Evolutionary conservation across 1,140 invertebrate species (phyloP).

Genomic region (Drosophila nebulosa): DNA sequence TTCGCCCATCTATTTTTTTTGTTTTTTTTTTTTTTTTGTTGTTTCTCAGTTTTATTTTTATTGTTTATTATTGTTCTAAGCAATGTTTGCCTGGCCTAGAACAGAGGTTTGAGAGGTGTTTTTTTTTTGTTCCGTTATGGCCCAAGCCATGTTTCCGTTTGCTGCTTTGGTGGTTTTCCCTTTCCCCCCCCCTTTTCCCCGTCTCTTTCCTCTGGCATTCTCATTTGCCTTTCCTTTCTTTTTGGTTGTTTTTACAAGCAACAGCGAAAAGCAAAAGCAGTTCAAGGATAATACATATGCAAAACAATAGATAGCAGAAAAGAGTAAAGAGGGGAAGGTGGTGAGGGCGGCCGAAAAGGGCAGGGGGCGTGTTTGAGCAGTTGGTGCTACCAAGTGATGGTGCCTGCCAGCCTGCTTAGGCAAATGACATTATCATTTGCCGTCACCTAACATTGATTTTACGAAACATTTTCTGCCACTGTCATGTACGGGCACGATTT

Average conservation of each 20-base stretch:
- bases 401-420: constrained; percentile 34
- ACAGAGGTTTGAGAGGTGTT: constrained; percentile 20
- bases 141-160: constrained; percentile 52
- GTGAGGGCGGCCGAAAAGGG: neutral
- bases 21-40: constrained; percentile 25
- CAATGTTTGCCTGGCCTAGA: constrained; percentile 48
- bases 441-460: constrained; percentile 47
- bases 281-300: constrained; percentile 69
- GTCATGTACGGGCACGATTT: constrained; percentile 52
- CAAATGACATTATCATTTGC: constrained; percentile 72
- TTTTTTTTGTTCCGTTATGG: constrained; percentile 8
- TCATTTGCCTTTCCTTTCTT: constrained; percentile 21
- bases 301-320: constrained; percentile 54
- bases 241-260: constrained; percentile 19
- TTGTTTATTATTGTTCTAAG: constrained; percentile 79
- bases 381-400: constrained; percentile 14
- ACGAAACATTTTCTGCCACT: constrained; percentile 31
- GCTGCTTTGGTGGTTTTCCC: constrained; percentile 71
- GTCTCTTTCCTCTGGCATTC: constrained; percentile 13
- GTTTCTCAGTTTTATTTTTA: constrained; percentile 26
- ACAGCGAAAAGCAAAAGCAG: constrained; percentile 51
- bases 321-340: neutral
- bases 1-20: constrained; percentile 21
- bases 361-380: neutral
- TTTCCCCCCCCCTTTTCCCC: constrained; percentile 8